Evolutionary conservation across 2,888 invertebrate genomes (phyloP), one percentile per base, ranked within the genome.

Genomic region (Capitulum mitella): DNA sequence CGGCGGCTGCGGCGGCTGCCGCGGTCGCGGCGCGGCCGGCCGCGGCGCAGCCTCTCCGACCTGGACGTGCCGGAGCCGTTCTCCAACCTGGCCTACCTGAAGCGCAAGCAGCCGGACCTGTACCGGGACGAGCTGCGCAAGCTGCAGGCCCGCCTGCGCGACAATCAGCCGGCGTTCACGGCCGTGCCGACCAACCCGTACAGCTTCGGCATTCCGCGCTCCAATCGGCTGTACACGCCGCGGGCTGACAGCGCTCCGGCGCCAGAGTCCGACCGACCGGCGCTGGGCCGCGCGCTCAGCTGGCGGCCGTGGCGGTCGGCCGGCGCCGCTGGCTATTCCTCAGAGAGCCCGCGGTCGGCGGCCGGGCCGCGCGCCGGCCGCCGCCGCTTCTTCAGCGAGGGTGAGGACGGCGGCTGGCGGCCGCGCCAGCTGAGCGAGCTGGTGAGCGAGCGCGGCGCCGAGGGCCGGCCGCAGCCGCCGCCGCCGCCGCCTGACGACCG

Each of bases 31-130:
- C 37, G 1, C 58, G 8, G 37, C 70, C 26, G 37, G 37, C 37
- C 70, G 37, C 70, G 70, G 19, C 70, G 70, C 70, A 70, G 70
- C 37, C 70, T 70, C 70, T 34, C 37, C 70, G 70, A 70, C 16
- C 70, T 70, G 70, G 70, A 70, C 70, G 37, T 70, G 37, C 70
- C 70, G 1, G 70, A 70, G 70, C 70, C 70, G 37, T 70, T 34
- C 70, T 70, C 70, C 70, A 70, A 70, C 26, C 70, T 70, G 70
- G 70, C 70, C 70, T 70, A 37, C 37, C 70, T 70, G 70, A 70
- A 70, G 70, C 37, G 70, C 19, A 14, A 32, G 1, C 37, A 70
- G 37, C 70, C 70, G 70, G 70, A 70, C 16, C 70, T 70, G 37
- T 70, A 70, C 70, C 34, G 70, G 1, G 37, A 70, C 37, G 70